Evolutionary conservation across 2,888 invertebrate species (phyloP).

Genomic region (Metalampra italica): DNA sequence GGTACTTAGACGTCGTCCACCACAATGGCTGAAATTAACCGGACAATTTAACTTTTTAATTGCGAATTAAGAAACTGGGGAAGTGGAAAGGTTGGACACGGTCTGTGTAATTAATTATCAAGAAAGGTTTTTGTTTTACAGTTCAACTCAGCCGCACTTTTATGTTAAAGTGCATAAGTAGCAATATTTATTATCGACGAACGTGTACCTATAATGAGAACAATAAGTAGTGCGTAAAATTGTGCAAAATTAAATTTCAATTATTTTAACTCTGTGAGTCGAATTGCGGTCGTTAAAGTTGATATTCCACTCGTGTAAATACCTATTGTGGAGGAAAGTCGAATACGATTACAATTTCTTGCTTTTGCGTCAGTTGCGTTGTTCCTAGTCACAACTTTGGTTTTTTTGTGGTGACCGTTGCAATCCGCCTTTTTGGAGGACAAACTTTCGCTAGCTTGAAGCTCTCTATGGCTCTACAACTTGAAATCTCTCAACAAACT

Average conservation of each 20-base stretch:
- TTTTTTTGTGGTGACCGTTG: too few species aligned
- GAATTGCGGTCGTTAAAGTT: too few species aligned
- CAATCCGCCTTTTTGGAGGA: constrained; percentile 24
- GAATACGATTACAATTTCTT: too few species aligned
- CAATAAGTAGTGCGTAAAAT: too few species aligned
- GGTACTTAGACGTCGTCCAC: constrained; percentile 51
- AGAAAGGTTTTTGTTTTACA: constrained; percentile 32
- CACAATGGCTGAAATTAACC: constrained; percentile 71
- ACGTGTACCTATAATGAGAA: background rate
- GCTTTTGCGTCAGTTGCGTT: too few species aligned
- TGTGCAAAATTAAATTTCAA: too few species aligned
- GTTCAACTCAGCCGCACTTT: constrained; percentile 6
- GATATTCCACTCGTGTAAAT: too few species aligned
- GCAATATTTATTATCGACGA: too few species aligned
- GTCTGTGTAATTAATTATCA: constrained; percentile 50
- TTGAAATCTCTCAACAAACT: constrained; percentile 29
- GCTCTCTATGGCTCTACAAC: constrained; percentile 30
- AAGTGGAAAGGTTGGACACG: constrained; percentile 62
- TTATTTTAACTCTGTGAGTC: too few species aligned
- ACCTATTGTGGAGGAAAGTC: too few species aligned
- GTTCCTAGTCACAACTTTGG: too few species aligned
- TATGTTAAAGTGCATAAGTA: background rate
- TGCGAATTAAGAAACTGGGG: constrained; percentile 64
- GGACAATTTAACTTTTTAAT: constrained; percentile 75
- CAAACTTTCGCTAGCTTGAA: constrained; percentile 30